These are phyloP conservation scores for Octopus sinensis DNA, from an alignment of 1,140 invertebrate species.

Conservation along the genomic window DNA sequence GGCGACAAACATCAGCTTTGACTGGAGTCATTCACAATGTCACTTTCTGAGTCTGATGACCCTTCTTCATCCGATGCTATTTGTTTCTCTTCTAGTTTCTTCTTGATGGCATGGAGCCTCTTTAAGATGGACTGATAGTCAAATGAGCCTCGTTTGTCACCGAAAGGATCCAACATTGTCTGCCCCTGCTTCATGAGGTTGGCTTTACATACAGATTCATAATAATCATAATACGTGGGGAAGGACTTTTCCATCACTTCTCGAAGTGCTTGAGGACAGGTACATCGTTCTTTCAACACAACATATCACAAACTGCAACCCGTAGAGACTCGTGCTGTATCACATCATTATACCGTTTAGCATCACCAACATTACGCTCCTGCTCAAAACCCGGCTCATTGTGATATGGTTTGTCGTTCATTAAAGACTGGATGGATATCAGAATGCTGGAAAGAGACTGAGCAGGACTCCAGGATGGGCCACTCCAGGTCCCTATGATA, in stretches of 20 bases:
- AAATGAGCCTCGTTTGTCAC: slow-evolving; percentile 52
- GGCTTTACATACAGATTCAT: slow-evolving; percentile 53
- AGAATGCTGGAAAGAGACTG: slow-evolving; percentile 63
- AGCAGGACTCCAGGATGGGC: slow-evolving; percentile 65
- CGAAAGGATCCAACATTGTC: slow-evolving; percentile 60
- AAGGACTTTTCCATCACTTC: slow-evolving; percentile 63
- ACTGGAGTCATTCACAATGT: not conserved
- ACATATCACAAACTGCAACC: slow-evolving; percentile 64
- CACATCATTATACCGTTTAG: slow-evolving; percentile 62
- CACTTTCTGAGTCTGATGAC: slow-evolving; percentile 33
- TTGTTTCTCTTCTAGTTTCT: slow-evolving; percentile 29
- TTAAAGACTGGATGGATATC: slow-evolving; percentile 64
- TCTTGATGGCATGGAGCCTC: slow-evolving; percentile 48
- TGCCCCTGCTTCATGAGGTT: slow-evolving; percentile 57
- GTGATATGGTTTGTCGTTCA: slow-evolving; percentile 66
- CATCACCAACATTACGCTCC: slow-evolving; percentile 60
- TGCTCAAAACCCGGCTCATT: slow-evolving; percentile 65
- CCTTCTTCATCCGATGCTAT: slow-evolving; percentile 26
- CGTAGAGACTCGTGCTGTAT: slow-evolving; percentile 63
- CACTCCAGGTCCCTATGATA: slow-evolving; percentile 66
- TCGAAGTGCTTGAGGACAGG: slow-evolving; percentile 43
- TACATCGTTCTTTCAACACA: slow-evolving; percentile 56
- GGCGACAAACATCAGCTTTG: too few relatives aligned
- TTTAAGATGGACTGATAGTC: slow-evolving; percentile 46
- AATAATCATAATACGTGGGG: slow-evolving; percentile 62